phyloP scores from a whole-genome alignment of 2,888 invertebrate species.

The Lapara coniferarum region DNA sequence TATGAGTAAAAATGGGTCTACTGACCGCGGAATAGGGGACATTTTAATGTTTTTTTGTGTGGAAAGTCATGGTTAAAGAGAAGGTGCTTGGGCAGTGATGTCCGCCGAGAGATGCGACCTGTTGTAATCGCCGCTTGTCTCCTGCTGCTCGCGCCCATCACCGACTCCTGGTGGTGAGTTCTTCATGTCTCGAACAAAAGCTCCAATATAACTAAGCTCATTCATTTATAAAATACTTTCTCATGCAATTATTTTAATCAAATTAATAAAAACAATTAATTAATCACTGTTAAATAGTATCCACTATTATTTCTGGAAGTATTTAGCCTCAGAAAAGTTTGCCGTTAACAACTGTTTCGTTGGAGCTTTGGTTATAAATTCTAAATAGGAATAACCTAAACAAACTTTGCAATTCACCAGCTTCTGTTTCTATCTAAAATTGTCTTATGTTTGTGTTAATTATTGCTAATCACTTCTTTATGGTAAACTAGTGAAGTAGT shows the following conservation, averaged over 20 bases:
- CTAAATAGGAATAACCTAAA: slow-evolving; percentile 20
- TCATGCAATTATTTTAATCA: background rate
- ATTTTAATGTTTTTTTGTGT: slow-evolving; percentile 40
- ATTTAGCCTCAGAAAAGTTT: slow-evolving; percentile 21
- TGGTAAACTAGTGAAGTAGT: background rate
- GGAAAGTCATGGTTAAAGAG: slow-evolving; percentile 51
- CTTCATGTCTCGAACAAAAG: slow-evolving; percentile 9
- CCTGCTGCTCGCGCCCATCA: slow-evolving; percentile 94
- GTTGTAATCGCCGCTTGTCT: slow-evolving; percentile 92
- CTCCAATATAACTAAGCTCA: background rate
- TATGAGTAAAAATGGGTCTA: slow-evolving; percentile 40
- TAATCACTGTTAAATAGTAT: background rate
- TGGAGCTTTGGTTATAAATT: slow-evolving; percentile 20
- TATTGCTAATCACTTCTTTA: background rate
- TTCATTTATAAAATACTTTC: background rate
- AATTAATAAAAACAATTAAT: background rate
- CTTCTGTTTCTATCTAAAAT: slow-evolving; percentile 8
- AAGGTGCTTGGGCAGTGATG: slow-evolving; percentile 75
- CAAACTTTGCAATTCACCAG: background rate
- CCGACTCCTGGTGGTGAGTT: slow-evolving; percentile 95
- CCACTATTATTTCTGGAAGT: slow-evolving; percentile 18
- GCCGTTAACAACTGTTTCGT: slow-evolving; percentile 21
- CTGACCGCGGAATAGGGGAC: slow-evolving; percentile 39
- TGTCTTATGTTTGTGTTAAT: slow-evolving; percentile 11
- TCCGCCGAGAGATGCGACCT: slow-evolving; percentile 85